phyloP scores from a whole-genome alignment of 1,140 invertebrate genomes.

The Caenorhabditis brenneri region DNA sequence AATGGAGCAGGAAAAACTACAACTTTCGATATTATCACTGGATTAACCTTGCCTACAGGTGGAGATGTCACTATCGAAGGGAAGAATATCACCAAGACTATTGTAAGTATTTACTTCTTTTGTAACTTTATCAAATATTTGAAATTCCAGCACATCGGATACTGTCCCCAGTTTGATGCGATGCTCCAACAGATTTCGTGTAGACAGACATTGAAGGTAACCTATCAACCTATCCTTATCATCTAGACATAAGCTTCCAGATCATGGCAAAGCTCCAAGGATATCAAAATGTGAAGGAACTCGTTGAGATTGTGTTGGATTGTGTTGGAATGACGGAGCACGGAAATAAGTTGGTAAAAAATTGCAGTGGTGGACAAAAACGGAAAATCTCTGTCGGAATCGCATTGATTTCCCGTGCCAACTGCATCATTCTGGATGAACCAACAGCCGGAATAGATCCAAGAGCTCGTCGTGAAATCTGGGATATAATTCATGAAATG shows the following conservation, averaged over 20 bases:
- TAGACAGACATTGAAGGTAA: slow-evolving; percentile 72
- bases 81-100: slow-evolving; percentile 38
- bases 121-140: too few species aligned
- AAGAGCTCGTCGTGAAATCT: slow-evolving; percentile 74
- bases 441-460: slow-evolving; percentile 76
- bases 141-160: slow-evolving; percentile 75
- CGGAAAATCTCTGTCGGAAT: slow-evolving; percentile 73
- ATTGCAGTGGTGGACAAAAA: slow-evolving; percentile 72
- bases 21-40: slow-evolving; percentile 79
- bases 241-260: slow-evolving; percentile 27
- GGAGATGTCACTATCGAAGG: slow-evolving; percentile 74
- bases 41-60: slow-evolving; percentile 76
- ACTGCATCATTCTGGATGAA: slow-evolving; percentile 74
- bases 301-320: slow-evolving; percentile 44
- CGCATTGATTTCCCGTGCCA: slow-evolving; percentile 73
- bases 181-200: slow-evolving; percentile 72
- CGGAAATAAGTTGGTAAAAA: slow-evolving; percentile 48
- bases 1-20: slow-evolving; percentile 74
- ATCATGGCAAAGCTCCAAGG: slow-evolving; percentile 74
- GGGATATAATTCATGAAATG: slow-evolving; percentile 71
- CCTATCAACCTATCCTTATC: not conserved
- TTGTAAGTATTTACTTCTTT: too few species aligned
- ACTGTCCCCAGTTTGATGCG: slow-evolving; percentile 80
- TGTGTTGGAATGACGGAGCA: slow-evolving; percentile 49
- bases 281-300: slow-evolving; percentile 58